A percentile compares a stretch with the other conserved stretches of the same genome.
These are phyloP conservation scores for Sthenelais limicola DNA, from an alignment of 2,888 invertebrate species.

Conservation along the genomic window DNA sequence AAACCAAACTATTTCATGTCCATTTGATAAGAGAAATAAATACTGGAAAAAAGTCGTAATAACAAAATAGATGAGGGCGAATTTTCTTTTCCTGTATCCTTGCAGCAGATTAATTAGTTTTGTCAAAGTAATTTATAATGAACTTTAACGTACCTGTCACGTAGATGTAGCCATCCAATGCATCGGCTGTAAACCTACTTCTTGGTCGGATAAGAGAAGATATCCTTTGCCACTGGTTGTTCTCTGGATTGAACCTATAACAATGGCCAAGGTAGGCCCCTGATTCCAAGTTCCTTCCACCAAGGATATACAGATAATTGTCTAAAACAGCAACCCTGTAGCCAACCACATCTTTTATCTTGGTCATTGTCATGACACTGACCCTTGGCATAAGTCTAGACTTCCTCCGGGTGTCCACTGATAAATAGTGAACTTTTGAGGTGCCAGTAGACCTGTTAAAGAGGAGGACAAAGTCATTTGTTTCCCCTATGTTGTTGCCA, in stretches of 20 bases:
- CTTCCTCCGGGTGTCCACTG: slow-evolving; percentile 58
- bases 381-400: slow-evolving; percentile 58
- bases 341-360: slow-evolving; percentile 57
- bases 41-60: neutral
- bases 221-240: slow-evolving; percentile 55
- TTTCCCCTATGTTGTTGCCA: too few species aligned
- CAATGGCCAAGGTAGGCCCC: slow-evolving; percentile 54
- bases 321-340: slow-evolving; percentile 58
- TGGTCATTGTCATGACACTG: slow-evolving; percentile 55
- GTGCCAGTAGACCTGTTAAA: slow-evolving; percentile 61
- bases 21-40: too few species aligned
- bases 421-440: slow-evolving; percentile 60
- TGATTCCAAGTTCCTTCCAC: slow-evolving; percentile 57
- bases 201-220: slow-evolving; percentile 54
- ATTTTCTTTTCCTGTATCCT: neutral
- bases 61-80: neutral
- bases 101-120: neutral
- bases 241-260: slow-evolving; percentile 59
- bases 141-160: slow-evolving; percentile 48
- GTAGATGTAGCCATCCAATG: slow-evolving; percentile 60
- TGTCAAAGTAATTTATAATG: neutral
- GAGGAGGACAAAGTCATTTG: slow-evolving; percentile 58
- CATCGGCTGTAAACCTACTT: slow-evolving; percentile 59
- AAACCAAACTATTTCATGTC: too few species aligned
- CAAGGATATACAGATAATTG: slow-evolving; percentile 57